Conservation (phyloP, 2,113 vertebrate genomes). For the Ictidomys tridecemlineatus region DNA sequence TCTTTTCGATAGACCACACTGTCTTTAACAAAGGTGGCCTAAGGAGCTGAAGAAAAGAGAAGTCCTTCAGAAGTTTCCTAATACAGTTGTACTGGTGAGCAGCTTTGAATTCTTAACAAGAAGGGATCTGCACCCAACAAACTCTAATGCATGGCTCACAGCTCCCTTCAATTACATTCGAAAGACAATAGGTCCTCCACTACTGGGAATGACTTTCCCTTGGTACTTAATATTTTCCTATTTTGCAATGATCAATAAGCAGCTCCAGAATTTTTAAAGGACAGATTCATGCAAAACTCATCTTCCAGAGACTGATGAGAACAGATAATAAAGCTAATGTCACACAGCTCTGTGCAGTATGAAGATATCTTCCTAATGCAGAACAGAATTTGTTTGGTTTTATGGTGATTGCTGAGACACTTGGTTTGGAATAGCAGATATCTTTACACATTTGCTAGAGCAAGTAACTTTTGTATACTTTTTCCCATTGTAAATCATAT, state of each 20-base stretch:
- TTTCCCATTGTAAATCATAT: background rate
- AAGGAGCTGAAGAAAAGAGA: background rate
- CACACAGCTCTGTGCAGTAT: background rate
- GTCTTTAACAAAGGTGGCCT: background rate
- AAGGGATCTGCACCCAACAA: background rate
- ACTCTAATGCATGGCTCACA: background rate
- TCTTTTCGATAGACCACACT: background rate
- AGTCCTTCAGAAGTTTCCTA: background rate
- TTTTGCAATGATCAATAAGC: background rate
- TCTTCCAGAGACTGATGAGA: constrained; percentile 33
- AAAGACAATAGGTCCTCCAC: background rate
- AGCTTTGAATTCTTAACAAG: background rate
- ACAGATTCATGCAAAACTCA: background rate
- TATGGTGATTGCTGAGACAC: background rate
- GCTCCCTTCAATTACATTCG: background rate
- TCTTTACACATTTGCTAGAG: constrained; percentile 4
- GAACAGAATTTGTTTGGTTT: background rate
- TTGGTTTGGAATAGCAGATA: background rate
- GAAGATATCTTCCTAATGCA: background rate
- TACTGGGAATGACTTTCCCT: constrained; percentile 27
- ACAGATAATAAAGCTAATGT: background rate
- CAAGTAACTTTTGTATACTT: background rate
- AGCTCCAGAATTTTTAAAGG: constrained; percentile 14
- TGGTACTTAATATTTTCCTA: background rate
- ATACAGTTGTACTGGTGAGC: background rate